These are phyloP conservation scores for Spondyliosoma cantharus DNA, from an alignment of 2,797 vertebrate species.

Conservation along the genomic window DNA sequence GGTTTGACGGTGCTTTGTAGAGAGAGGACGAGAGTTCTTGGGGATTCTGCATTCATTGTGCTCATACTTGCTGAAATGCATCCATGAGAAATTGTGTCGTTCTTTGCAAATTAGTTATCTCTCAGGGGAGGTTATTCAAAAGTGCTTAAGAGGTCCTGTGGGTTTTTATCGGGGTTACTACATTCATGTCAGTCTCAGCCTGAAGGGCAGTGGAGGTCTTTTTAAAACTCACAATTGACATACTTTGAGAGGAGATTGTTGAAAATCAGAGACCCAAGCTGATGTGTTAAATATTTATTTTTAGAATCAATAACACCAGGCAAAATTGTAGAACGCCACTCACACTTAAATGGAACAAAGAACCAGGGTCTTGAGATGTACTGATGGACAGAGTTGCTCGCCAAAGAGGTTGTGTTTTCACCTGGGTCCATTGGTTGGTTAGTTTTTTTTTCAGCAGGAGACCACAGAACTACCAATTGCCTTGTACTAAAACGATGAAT, in stretches of 20 bases:
- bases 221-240: background rate
- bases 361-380: background rate
- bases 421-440: no score
- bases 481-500: background rate
- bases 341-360: background rate
- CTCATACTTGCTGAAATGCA: background rate
- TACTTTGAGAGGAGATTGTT: background rate
- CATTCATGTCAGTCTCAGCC: background rate
- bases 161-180: no score
- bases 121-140: background rate
- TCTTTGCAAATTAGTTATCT: background rate
- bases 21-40: background rate
- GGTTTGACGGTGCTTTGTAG: conserved; percentile 18
- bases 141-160: background rate
- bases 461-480: no score
- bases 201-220: background rate
- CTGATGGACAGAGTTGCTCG: background rate
- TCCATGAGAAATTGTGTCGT: background rate
- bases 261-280: background rate
- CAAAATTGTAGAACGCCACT: background rate
- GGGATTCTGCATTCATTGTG: background rate
- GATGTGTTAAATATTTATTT: background rate
- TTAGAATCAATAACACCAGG: background rate
- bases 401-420: no score
- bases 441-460: no score